Percentiles rank a stretch among this genome's conserved stretches.
Evolutionary conservation across 2,797 vertebrate genomes (phyloP).

Genomic region (Gymnoscopelus microlampas): DNA sequence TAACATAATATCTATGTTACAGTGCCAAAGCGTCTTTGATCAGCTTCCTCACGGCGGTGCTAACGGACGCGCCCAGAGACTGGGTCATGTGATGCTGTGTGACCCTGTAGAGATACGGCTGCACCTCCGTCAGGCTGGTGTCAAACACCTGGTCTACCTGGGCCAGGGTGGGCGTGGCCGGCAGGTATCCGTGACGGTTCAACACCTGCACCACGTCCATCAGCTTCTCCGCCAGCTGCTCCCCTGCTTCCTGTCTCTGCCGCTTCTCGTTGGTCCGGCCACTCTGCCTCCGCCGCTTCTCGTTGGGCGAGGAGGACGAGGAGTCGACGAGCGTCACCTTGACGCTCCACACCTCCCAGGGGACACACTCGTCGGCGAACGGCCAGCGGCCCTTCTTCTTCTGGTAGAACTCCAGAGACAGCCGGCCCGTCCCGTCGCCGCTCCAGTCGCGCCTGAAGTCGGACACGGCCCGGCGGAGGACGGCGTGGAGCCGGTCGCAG

Average conservation of each 20-base stretch:
- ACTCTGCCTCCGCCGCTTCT: constrained; percentile 94
- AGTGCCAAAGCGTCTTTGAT: constrained; percentile 97
- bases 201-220: constrained; percentile 98
- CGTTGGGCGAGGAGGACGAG: constrained; percentile 86
- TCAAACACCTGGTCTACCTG: constrained; percentile 99
- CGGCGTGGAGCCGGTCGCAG: constrained; percentile 94
- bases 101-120: constrained; percentile 98
- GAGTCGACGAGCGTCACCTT: constrained; percentile 94
- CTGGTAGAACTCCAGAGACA: constrained; percentile 98
- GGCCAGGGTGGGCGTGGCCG: constrained; percentile 98
- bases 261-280: constrained; percentile 93
- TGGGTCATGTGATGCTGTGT: constrained; percentile 94
- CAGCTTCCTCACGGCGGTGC: constrained; percentile 96
- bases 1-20: constrained; percentile 60
- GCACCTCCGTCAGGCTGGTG: constrained; percentile 94
- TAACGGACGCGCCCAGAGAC: constrained; percentile 93
- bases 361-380: constrained; percentile 97
- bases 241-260: constrained; percentile 95
- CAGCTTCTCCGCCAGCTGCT: constrained; percentile 97
- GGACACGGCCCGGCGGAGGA: constrained; percentile 90
- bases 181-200: constrained; percentile 96
- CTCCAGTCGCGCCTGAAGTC: constrained; percentile 91
- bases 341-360: constrained; percentile 98
- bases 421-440: constrained; percentile 93
- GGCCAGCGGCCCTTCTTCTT: constrained; percentile 99